Base-by-base conservation (phyloP, 2,888 invertebrate species). In the Chouioia cunea region DNA sequence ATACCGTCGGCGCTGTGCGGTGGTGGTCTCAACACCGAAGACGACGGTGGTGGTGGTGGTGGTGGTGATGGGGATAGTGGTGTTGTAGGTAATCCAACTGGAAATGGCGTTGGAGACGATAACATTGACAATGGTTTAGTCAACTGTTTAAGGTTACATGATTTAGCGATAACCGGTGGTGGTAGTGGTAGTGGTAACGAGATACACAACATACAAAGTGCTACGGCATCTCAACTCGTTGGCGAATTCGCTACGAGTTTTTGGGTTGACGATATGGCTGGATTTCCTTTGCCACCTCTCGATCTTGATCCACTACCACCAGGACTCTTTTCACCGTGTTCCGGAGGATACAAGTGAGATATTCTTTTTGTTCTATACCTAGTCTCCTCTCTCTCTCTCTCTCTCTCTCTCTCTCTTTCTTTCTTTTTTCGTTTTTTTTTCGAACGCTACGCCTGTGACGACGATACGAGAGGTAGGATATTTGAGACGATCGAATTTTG, bases 241-340 rank as follows among this genome's bases (percentile, higher is more conserved):
- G 81, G 83, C 52, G 85, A 84, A 66, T 84, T 84, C 77, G 88
- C 88, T 77, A 86, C 82, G 64, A 87, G 87, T 76, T 90, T 88
- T 79, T 92, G 91, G 92, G 88, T 89, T 79, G 94, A 94, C 86
- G 94, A 94, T 86, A 94, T 94, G 91, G 93, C 93, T 65, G 93
- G 94, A 47, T 95, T 95, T 87, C 92, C 94, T 0, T 86, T 96
- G 78, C 93, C 95, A 23, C 90, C 93, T 0, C 86, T 96, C 77
- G 96, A 96, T 82, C 88, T 96, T 82, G 96, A 97, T 81, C 95
- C 95, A 8, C 85, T 96, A 76, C 94, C 96, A 0, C 90, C 96
- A 65, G 95, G 96, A 79, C 93, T 95, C 2, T 95, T 96, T 86
- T 93, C 94, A 59, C 94, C 95, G 0, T 93, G 93, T 83, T 90